Base-by-base conservation (phyloP, 2,797 vertebrate species). In the Benthosema pterotum region DNA sequence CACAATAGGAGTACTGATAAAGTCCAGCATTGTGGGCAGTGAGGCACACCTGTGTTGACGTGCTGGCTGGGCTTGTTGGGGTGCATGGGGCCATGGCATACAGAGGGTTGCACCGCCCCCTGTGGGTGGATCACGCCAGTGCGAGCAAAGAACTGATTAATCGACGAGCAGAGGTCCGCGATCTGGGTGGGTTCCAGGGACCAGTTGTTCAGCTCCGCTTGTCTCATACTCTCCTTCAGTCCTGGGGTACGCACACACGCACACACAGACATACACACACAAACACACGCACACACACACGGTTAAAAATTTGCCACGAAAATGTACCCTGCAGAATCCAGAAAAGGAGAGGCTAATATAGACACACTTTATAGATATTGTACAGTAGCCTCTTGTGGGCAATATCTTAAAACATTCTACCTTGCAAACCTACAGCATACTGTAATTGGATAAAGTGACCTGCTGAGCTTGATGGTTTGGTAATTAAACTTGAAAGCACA, bases 121-220 rank as follows among this genome's bases (percentile, higher is more conserved):
- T 95, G 94, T 86, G 93, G 93, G 77, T 94, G 95, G 83, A 97
- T 95, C 82, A 96, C 94, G 57, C 95, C 95, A 42, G 95, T 97
- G 78, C 95, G 95, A 78, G 95, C 91, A 77, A 97, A 97, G 78
- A 97, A 97, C 69, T 97, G 95, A 89, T 96, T 96, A 83, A 97
- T 96, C 72, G 95, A 96, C 62, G 95, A 96, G 90, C 95, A 97
- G 71, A 97, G 94, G 90, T 97, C 95, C 45, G 95, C 95, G 45
- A 97, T 95, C 82, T 96, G 95, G 79, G 94, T 94, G 66, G 95
- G 94, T 85, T 97, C 95, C 80, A 97, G 91, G 71, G 94, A 96
- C 95, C 95, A 97, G 82, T 97, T 96, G 91, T 96, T 96, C 79
- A 96, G 85, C 87, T 97, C 95, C 1, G 95, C 95, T 88, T 96